Percentiles rank a stretch among this genome's conserved stretches.
These are phyloP conservation scores for Atlantisia rogersi DNA, from an alignment of 2,113 vertebrate genomes.

Conservation along the genomic window DNA sequence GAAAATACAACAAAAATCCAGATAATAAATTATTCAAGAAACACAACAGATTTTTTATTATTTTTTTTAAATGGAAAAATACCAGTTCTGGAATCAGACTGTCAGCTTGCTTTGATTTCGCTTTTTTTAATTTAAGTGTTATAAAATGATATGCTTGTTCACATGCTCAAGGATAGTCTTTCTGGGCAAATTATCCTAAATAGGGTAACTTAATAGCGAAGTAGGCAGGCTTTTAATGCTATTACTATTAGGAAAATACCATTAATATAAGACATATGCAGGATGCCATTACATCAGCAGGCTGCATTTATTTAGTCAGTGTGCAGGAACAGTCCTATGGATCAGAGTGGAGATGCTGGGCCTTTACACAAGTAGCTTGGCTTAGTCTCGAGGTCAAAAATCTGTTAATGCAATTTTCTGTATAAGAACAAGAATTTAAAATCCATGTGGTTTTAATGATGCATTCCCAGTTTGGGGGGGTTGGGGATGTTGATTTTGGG, in stretches of 20 bases:
- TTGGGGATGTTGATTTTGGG: background rate
- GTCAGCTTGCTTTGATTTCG: constrained; percentile 44
- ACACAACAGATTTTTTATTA: background rate
- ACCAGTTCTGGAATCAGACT: constrained; percentile 37
- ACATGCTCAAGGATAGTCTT: constrained; percentile 7
- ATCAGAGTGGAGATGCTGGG: constrained; percentile 37
- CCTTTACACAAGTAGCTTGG: constrained; percentile 36
- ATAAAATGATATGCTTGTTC: constrained; percentile 54
- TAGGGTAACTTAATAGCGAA: constrained; percentile 64
- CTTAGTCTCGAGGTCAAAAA: constrained; percentile 68
- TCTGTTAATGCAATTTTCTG: constrained; percentile 75
- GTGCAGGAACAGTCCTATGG: background rate
- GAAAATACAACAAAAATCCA: constrained; percentile 53
- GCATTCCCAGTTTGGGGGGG: background rate
- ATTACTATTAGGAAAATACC: constrained; percentile 70
- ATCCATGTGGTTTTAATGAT: constrained; percentile 68
- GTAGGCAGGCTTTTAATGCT: constrained; percentile 56
- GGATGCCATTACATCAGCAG: constrained; percentile 44
- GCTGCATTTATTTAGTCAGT: constrained; percentile 28
- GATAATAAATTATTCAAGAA: constrained; percentile 54
- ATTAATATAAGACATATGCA: constrained; percentile 76
- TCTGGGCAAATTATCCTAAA: constrained; percentile 58
- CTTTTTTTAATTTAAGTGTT: constrained; percentile 47
- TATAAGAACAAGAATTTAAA: constrained; percentile 55
- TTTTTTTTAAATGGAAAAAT: background rate